Conservation (phyloP, 2,113 vertebrate species). For the Carassius gibelio region DNA sequence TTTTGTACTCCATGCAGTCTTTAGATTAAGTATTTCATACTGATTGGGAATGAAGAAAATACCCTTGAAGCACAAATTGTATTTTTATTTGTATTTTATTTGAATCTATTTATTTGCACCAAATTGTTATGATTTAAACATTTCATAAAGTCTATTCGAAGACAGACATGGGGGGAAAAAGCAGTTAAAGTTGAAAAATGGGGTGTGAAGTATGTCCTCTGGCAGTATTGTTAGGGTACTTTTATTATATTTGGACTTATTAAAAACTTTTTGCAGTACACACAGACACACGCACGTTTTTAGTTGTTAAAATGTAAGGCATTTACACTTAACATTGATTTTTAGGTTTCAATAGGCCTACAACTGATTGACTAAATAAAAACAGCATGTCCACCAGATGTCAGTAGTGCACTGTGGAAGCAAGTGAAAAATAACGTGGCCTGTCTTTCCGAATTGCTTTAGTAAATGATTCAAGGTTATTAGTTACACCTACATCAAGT, state of each 20-base stretch:
- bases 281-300: background rate
- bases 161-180: no score
- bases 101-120: no score
- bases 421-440: background rate
- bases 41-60: no score
- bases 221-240: background rate
- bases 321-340: background rate
- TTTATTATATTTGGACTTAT: background rate
- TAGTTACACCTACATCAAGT: background rate
- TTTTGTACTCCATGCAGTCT: background rate
- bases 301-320: background rate
- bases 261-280: background rate
- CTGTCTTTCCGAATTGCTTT: background rate
- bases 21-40: no score
- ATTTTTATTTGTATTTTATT: no score
- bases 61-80: background rate
- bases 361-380: background rate
- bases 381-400: conserved; percentile 35
- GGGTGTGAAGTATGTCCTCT: background rate
- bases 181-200: no score
- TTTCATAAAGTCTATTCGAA: no score
- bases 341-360: background rate
- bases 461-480: background rate
- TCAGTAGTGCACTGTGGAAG: background rate
- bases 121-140: no score